Conservation (phyloP, 2,888 invertebrate genomes). For the Cataglyphis albicans region DNA sequence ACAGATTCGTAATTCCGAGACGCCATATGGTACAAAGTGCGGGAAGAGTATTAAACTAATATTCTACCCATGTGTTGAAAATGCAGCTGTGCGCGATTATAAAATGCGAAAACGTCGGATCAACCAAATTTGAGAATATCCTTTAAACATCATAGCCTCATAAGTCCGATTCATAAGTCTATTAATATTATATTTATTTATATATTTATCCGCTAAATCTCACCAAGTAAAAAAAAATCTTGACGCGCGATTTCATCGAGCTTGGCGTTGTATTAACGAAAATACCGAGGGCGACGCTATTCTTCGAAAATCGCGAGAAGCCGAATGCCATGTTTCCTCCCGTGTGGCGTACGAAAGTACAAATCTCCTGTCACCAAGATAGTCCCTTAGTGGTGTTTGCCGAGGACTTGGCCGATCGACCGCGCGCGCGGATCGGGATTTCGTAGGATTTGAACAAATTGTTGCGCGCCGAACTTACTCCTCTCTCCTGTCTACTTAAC, state of each 20-base stretch:
- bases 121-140: slow-evolving; percentile 16
- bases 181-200: background rate
- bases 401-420: slow-evolving; percentile 71
- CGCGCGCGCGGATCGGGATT: slow-evolving; percentile 71
- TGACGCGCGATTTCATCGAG: background rate
- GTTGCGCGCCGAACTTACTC: slow-evolving; percentile 67
- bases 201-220: background rate
- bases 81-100: slow-evolving; percentile 37
- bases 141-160: background rate
- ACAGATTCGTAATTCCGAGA: slow-evolving; percentile 58
- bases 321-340: slow-evolving; percentile 59
- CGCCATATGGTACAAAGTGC: slow-evolving; percentile 72
- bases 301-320: slow-evolving; percentile 49
- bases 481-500: slow-evolving; percentile 64
- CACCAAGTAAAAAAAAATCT: background rate
- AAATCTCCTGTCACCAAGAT: slow-evolving; percentile 76
- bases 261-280: slow-evolving; percentile 9
- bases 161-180: background rate
- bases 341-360: slow-evolving; percentile 59
- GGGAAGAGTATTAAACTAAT: slow-evolving; percentile 66
- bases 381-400: slow-evolving; percentile 75
- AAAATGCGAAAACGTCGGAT: slow-evolving; percentile 33
- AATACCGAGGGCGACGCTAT: slow-evolving; percentile 21
- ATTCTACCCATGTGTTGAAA: slow-evolving; percentile 47
- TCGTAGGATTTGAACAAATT: slow-evolving; percentile 75